Evolutionary conservation across 2,797 vertebrate species (phyloP).

Genomic region (Benthosema pterotum): DNA sequence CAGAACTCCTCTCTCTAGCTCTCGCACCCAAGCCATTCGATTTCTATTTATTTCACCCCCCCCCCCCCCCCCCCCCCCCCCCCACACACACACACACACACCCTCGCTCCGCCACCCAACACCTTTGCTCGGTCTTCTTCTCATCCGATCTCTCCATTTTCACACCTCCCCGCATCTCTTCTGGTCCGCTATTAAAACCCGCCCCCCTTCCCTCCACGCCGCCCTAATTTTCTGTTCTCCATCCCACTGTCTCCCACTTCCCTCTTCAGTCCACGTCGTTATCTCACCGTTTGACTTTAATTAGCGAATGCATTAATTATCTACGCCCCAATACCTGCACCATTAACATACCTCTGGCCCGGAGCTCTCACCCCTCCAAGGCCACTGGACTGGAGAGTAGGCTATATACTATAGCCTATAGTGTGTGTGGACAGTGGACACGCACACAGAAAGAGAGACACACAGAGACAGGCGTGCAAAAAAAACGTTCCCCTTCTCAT

Average conservation of each 20-base stretch:
- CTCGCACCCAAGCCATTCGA: constrained; percentile 80
- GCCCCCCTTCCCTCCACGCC: constrained; percentile 55
- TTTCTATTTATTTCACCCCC: constrained; percentile 80
- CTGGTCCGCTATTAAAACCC: constrained; percentile 72
- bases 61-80: constrained; percentile 22
- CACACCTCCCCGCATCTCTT: constrained; percentile 71
- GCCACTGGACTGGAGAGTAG: constrained; percentile 51
- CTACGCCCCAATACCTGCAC: constrained; percentile 81
- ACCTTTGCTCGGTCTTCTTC: constrained; percentile 39
- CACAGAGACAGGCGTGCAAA: constrained; percentile 32
- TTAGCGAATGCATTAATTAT: constrained; percentile 86
- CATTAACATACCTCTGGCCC: constrained; percentile 70
- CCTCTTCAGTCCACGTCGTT: constrained; percentile 71
- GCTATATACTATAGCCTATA: too few species aligned
- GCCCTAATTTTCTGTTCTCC: constrained; percentile 63
- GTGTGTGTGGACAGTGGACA: constrained; percentile 54
- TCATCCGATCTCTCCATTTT: constrained; percentile 64
- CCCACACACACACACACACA: constrained; percentile 23
- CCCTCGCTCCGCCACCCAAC: constrained; percentile 18
- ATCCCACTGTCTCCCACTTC: constrained; percentile 51
- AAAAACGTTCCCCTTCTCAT: constrained; percentile 31
- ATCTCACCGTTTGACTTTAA: constrained; percentile 81
- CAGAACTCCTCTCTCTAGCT: constrained; percentile 76
- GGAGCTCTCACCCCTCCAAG: constrained; percentile 50
- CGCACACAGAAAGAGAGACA: constrained; percentile 25